Evolutionary conservation across 2,888 invertebrate species (phyloP).

Genomic region (Dioctria linearis): DNA sequence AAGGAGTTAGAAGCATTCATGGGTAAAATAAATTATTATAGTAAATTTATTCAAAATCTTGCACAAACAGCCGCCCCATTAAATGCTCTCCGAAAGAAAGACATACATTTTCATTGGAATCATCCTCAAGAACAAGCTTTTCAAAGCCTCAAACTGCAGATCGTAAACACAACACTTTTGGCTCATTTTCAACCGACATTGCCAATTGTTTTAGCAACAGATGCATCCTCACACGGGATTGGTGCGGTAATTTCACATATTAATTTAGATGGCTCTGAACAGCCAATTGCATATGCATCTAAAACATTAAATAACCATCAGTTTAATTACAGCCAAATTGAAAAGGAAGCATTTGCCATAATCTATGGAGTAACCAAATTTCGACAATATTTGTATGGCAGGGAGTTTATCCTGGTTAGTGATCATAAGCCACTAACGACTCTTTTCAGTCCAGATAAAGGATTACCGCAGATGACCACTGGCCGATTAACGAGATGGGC

Average conservation of each 20-base stretch:
- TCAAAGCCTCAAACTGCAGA: not conserved
- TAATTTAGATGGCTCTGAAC: not conserved
- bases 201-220: not conserved
- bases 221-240: slow-evolving; percentile 1
- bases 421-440: not conserved
- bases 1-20: slow-evolving; percentile 29
- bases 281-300: slow-evolving; percentile 2
- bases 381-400: slow-evolving; percentile 6
- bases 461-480: not conserved
- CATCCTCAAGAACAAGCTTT: not conserved
- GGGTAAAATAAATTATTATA: slow-evolving; percentile 13
- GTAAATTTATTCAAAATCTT: slow-evolving; percentile 13
- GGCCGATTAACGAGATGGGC: not conserved
- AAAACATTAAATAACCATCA: not conserved
- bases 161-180: not conserved
- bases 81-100: not conserved
- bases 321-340: slow-evolving; percentile 18
- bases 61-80: slow-evolving; percentile 2
- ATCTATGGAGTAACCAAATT: not conserved
- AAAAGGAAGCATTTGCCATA: slow-evolving; percentile 6
- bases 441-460: slow-evolving; percentile 1
- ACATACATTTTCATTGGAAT: not conserved
- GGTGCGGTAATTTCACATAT: not conserved
- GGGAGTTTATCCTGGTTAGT: not conserved
- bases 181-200: not conserved